Evolutionary conservation across 2,797 vertebrate genomes (phyloP).

Genomic region (Buphagus erythrorhynchus): DNA sequence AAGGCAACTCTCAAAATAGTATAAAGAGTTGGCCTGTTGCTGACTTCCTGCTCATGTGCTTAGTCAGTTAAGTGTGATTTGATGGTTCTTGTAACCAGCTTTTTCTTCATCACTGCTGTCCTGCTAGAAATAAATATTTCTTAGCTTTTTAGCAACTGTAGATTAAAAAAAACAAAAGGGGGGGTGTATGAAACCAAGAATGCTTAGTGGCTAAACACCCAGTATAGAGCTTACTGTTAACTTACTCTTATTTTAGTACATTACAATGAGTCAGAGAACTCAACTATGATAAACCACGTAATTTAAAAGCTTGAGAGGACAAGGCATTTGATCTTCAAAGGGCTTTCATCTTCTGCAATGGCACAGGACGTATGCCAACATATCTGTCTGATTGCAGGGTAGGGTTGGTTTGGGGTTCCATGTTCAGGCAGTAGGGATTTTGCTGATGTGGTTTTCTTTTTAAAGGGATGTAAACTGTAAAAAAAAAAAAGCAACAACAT

Average conservation of each 20-base stretch:
- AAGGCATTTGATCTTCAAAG: conserved; percentile 63
- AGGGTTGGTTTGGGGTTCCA: conserved; percentile 24
- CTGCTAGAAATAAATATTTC: conserved; percentile 20
- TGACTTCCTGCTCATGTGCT: conserved; percentile 58
- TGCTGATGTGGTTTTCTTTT: conserved; percentile 37
- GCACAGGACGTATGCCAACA: conserved; percentile 26
- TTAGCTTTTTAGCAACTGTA: conserved; percentile 23
- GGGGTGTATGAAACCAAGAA: neutral
- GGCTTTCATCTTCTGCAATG: conserved; percentile 51
- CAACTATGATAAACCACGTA: conserved; percentile 58
- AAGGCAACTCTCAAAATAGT: conserved; percentile 56
- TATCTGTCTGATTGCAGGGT: conserved; percentile 68
- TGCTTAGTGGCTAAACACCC: conserved; percentile 1
- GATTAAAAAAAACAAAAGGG: neutral
- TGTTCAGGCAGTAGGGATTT: conserved; percentile 7
- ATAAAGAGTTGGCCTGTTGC: conserved; percentile 44
- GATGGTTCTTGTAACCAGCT: conserved; percentile 28
- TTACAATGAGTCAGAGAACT: conserved; percentile 55
- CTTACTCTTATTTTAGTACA: conserved; percentile 48
- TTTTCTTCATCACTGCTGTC: conserved; percentile 19
- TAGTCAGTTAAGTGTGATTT: conserved; percentile 55
- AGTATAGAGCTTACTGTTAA: conserved; percentile 23
- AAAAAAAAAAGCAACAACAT: neutral
- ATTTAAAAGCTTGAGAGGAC: conserved; percentile 61
- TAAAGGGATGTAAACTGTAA: conserved; percentile 3